Percentiles rank a stretch among this genome's conserved stretches.
Evolutionary conservation across 2,888 invertebrate species (phyloP).

Genomic region (Furcula furcula): DNA sequence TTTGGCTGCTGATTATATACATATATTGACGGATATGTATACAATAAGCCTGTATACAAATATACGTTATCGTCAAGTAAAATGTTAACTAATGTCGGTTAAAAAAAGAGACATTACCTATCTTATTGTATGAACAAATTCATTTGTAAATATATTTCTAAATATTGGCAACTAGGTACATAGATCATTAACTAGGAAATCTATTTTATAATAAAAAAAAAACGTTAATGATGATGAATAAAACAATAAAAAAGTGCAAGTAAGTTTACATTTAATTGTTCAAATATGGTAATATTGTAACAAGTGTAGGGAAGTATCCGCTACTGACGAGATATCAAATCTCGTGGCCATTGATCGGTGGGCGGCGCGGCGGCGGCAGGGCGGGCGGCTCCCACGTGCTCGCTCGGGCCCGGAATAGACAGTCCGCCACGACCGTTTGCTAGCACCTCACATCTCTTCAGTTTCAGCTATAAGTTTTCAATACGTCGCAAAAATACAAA

Average conservation of each 20-base stretch:
- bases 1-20: neutral
- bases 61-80: too few species aligned
- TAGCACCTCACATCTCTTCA: constrained; percentile 47
- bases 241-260: too few species aligned
- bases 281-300: constrained; percentile 17
- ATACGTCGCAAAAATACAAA: constrained; percentile 22
- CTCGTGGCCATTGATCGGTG: constrained; percentile 72
- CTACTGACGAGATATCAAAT: constrained; percentile 54
- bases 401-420: constrained; percentile 73
- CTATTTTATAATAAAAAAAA: too few species aligned
- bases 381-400: constrained; percentile 71
- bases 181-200: too few species aligned
- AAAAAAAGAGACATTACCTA: too few species aligned
- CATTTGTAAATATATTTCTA: too few species aligned
- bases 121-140: too few species aligned
- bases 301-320: constrained; percentile 17
- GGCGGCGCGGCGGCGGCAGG: constrained; percentile 47
- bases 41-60: too few species aligned
- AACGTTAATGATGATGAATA: too few species aligned
- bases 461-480: constrained; percentile 16
- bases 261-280: neutral
- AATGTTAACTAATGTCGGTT: too few species aligned
- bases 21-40: too few species aligned
- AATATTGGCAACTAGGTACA: too few species aligned
- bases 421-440: constrained; percentile 64